phyloP scores from a whole-genome alignment of 2,113 vertebrate genomes.

The Halcyon senegalensis region DNA sequence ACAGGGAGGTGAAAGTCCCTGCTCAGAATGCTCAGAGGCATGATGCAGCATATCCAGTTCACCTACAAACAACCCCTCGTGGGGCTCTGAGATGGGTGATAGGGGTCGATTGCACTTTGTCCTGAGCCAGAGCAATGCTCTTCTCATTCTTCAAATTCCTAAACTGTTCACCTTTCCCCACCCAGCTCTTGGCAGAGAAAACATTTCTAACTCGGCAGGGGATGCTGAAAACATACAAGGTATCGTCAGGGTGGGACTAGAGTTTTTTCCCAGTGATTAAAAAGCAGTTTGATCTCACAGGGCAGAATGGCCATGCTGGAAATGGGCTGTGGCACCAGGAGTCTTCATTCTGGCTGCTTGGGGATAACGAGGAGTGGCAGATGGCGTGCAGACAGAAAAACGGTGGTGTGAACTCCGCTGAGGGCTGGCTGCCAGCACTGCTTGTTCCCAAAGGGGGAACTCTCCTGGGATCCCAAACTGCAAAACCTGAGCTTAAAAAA shows the following conservation, averaged over 20 bases:
- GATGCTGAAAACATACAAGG: not conserved
- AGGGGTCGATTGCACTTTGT: not conserved
- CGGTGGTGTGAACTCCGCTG: not conserved
- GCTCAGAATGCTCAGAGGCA: not conserved
- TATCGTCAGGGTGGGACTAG: not conserved
- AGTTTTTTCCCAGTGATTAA: not conserved
- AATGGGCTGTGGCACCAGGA: not conserved
- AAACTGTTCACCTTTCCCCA: slow-evolving; percentile 23
- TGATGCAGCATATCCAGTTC: not conserved
- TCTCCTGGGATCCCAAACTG: not conserved
- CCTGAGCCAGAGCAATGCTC: not conserved
- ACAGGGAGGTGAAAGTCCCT: slow-evolving; percentile 12
- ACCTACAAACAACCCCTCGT: not conserved
- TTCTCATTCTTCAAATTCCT: slow-evolving; percentile 34
- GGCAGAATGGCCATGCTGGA: not conserved
- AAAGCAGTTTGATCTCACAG: not conserved
- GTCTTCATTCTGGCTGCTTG: not conserved
- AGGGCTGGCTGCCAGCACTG: not conserved
- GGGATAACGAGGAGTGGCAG: not conserved
- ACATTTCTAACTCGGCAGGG: not conserved
- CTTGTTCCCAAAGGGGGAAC: not conserved
- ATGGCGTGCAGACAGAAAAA: not conserved
- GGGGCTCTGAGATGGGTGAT: not conserved
- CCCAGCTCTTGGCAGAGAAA: not conserved
- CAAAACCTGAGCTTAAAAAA: not conserved